Percentiles rank a stretch among this genome's conserved stretches.
phyloP scores from a whole-genome alignment of 1,140 invertebrate species.

The Halictus rubicundus region DNA sequence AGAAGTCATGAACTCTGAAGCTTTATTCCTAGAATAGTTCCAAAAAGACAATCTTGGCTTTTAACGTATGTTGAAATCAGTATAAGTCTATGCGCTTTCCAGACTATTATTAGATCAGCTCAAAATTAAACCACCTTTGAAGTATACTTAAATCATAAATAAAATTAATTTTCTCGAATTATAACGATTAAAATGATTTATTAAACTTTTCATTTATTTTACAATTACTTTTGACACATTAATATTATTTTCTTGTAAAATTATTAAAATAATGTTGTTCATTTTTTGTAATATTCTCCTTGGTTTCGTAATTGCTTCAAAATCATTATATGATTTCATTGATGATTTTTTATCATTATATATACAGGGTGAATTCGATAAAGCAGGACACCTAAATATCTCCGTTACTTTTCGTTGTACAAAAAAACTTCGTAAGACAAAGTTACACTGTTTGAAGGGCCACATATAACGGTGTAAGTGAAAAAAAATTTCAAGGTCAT shows the following conservation, averaged over 20 bases:
- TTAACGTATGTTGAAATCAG: neutral
- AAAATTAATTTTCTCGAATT: neutral
- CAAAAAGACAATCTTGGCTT: neutral
- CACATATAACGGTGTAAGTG: too few relatives aligned
- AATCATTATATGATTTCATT: too few relatives aligned
- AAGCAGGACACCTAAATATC: too few relatives aligned
- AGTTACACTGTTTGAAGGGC: too few relatives aligned
- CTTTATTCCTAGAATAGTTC: neutral
- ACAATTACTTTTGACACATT: neutral
- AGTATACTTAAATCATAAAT: neutral
- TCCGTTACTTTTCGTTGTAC: too few relatives aligned
- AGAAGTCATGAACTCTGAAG: neutral
- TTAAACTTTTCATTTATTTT: neutral
- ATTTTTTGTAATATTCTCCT: neutral
- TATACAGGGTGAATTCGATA: too few relatives aligned
- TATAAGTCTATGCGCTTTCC: too few relatives aligned
- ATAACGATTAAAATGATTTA: neutral
- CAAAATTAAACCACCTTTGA: neutral
- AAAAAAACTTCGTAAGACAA: too few relatives aligned
- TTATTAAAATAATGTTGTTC: neutral
- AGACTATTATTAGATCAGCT: neutral
- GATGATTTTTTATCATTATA: too few relatives aligned
- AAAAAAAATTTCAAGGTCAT: too few relatives aligned
- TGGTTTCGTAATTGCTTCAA: neutral
- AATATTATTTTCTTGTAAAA: neutral